These are phyloP conservation scores for Erpobdella octoculata DNA, from an alignment of 2,888 invertebrate genomes.

Conservation along the genomic window DNA sequence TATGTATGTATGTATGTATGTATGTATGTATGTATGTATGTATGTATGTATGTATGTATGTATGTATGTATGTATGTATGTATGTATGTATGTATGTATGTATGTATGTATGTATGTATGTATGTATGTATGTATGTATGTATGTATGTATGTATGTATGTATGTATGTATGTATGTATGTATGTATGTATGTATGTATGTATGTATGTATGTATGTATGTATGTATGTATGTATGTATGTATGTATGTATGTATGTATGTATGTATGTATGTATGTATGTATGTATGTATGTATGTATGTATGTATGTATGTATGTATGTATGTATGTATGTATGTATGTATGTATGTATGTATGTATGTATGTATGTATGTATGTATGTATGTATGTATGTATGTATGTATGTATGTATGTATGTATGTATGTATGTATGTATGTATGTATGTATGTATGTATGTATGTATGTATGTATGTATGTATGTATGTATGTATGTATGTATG, in stretches of 20 bases:
- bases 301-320: constrained; percentile 18
- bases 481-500: constrained; percentile 1
- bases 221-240: not conserved
- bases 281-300: constrained; percentile 19
- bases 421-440: constrained; percentile 4
- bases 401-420: not conserved
- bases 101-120: constrained; percentile 19
- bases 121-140: constrained; percentile 13
- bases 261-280: constrained; percentile 17
- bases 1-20: constrained; percentile 19
- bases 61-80: constrained; percentile 19
- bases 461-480: constrained; percentile 1
- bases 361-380: constrained; percentile 11
- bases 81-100: constrained; percentile 19
- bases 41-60: constrained; percentile 19
- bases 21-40: constrained; percentile 19
- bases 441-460: not conserved
- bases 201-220: constrained; percentile 17
- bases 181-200: constrained; percentile 19
- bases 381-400: not conserved
- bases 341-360: constrained; percentile 19
- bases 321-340: constrained; percentile 13
- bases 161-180: constrained; percentile 9
- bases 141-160: not conserved
- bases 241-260: not conserved